Percentiles rank a stretch among this genome's conserved stretches.
Evolutionary conservation across 2,888 invertebrate genomes (phyloP).

Genomic region (Aphrophora alni): DNA sequence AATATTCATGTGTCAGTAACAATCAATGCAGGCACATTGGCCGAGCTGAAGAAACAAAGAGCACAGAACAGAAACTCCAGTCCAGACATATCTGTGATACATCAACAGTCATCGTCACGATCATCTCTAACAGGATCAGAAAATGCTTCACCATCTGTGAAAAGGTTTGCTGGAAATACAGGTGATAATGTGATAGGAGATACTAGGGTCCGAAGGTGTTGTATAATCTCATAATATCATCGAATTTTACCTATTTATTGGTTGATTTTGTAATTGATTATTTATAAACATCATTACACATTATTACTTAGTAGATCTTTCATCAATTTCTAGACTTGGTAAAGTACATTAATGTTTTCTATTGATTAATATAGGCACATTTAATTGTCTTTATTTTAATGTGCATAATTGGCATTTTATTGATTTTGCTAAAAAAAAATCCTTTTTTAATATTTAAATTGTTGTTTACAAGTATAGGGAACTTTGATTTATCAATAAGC

Average conservation of each 20-base stretch:
- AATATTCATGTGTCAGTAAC: constrained; percentile 84
- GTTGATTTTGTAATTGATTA: too few relatives aligned
- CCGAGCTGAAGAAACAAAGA: constrained; percentile 92
- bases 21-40: constrained; percentile 83
- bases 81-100: constrained; percentile 41
- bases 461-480: too few relatives aligned
- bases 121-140: constrained; percentile 40
- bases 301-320: too few relatives aligned
- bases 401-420: background rate
- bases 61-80: constrained; percentile 73
- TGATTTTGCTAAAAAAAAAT: background rate
- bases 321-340: too few relatives aligned
- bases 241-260: background rate
- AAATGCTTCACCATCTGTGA: constrained; percentile 33
- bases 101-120: constrained; percentile 25
- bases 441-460: background rate
- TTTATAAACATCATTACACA: too few relatives aligned
- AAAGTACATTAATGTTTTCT: background rate
- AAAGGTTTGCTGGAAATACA: constrained; percentile 47
- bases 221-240: constrained; percentile 39
- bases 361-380: background rate
- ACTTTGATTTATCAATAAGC: too few relatives aligned
- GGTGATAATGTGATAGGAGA: constrained; percentile 52
- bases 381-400: background rate
- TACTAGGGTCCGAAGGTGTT: constrained; percentile 50